Base-by-base conservation (phyloP, 1,140 invertebrate genomes). In the Rhagoletis pomonella region DNA sequence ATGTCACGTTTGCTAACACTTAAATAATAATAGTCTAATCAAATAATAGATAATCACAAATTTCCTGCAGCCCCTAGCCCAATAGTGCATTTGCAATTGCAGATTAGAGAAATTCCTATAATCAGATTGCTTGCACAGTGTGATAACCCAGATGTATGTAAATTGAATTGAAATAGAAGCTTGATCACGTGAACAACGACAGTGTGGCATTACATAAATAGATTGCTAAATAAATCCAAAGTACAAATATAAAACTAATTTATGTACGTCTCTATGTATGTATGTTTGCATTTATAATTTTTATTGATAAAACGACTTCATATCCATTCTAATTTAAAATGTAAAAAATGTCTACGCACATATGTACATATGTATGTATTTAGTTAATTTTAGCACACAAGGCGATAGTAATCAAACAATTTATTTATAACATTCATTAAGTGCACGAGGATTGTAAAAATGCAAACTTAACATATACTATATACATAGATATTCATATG, bases 321-420 rank as follows among this genome's bases (percentile, higher is more conserved):
- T 0, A 29, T 0, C 29, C 29, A 29, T 29, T 29, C 29, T 29
- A 29, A 29, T 29, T 29, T 29, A 29, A 29, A 29, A 29, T 29
- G 29, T 29, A 29, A 0, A 29, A 29, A 29, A 29, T 29, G 0
- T 29, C n/a, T 1, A 62, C 60, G 17, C 10, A 55, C 50, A 55
- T 55, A 55, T 55, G 50, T 55, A 55, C 50, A 55, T 55, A 55
- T 55, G 50, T 55, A 10, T 55, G 50, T 55, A 10, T 69, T 9
- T 73, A 17, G 19, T 47, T 73, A 73, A 73, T 73, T 47, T 73
- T 47, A 73, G 69, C 44, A 47, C 44, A 47, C 42, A 73, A 73
- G 14, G 69, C 17, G 69, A n/a, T 50, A 19, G 12, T 73, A 44
- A 73, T 73, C 39, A 47, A 17, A 73, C 47, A 73, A 47, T 47